phyloP scores from a whole-genome alignment of 2,797 vertebrate genomes.

The Neosilurus mollespiculum region DNA sequence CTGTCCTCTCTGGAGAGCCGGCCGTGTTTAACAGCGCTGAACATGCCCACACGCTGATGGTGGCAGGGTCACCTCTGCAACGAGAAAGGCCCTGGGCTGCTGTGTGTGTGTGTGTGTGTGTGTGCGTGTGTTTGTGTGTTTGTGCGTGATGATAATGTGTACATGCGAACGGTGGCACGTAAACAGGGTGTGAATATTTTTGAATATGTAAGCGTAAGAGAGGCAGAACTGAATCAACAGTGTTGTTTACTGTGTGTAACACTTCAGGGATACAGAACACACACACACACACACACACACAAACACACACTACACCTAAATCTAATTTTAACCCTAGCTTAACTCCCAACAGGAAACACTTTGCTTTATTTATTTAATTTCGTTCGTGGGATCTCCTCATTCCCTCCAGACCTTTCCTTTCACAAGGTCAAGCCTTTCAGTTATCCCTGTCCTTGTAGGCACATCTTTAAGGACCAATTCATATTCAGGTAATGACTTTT shows the following conservation, averaged over 20 bases:
- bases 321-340: neutral
- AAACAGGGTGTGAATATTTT: slow-evolving; percentile 34
- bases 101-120: slow-evolving; percentile 28
- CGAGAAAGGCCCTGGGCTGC: slow-evolving; percentile 41
- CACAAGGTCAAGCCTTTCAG: neutral
- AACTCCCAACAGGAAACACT: neutral
- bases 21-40: slow-evolving; percentile 37
- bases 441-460: neutral
- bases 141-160: slow-evolving; percentile 29
- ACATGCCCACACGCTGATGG: slow-evolving; percentile 25
- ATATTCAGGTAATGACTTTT: slow-evolving; percentile 25
- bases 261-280: slow-evolving; percentile 13
- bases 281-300: neutral
- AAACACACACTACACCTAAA: neutral
- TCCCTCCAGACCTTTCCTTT: too few relatives aligned
- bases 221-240: slow-evolving; percentile 53
- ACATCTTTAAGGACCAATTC: slow-evolving; percentile 2
- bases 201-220: slow-evolving; percentile 24
- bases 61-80: slow-evolving; percentile 56
- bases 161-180: slow-evolving; percentile 40
- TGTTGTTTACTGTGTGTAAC: neutral
- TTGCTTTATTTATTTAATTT: neutral
- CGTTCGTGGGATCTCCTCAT: neutral
- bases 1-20: slow-evolving; percentile 32
- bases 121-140: slow-evolving; percentile 16